A percentile compares a stretch with the other conserved stretches of the same genome.
phyloP scores from a whole-genome alignment of 1,140 invertebrate genomes.

The Heliconius hermathena region DNA sequence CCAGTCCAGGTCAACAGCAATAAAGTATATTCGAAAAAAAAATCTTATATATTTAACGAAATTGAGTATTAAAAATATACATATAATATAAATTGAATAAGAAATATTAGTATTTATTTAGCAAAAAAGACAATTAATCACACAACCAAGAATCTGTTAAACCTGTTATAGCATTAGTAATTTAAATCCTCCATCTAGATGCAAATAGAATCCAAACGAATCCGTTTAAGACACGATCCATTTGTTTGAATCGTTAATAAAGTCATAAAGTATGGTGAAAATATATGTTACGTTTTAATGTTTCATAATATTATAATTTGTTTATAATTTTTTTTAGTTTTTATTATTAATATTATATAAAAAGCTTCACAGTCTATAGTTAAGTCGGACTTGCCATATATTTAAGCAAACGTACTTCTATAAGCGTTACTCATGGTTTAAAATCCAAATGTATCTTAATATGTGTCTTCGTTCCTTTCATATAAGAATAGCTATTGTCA shows the following conservation, averaged over 20 bases:
- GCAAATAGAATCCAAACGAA: slow-evolving; percentile 33
- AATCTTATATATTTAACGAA: too few species aligned
- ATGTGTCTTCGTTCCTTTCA: too few species aligned
- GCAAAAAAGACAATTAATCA: slow-evolving; percentile 26
- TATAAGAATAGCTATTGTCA: too few species aligned
- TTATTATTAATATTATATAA: too few species aligned
- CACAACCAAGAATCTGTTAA: slow-evolving; percentile 35
- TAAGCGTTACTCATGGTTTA: too few species aligned
- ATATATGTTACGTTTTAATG: not conserved
- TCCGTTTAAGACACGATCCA: slow-evolving; percentile 31
- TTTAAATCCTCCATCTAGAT: slow-evolving; percentile 37
- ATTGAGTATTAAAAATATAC: too few species aligned
- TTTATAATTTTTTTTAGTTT: not conserved
- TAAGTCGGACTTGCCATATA: too few species aligned
- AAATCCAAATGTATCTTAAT: too few species aligned
- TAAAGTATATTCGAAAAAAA: too few species aligned
- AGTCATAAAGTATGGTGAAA: slow-evolving; percentile 21
- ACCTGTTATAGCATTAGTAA: slow-evolving; percentile 28
- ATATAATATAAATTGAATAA: not conserved
- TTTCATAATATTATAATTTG: not conserved
- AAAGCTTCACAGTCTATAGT: too few species aligned
- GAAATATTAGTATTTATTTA: slow-evolving; percentile 18
- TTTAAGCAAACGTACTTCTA: too few species aligned
- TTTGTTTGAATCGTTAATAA: slow-evolving; percentile 32
- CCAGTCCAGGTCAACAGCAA: too few species aligned